A percentile compares a stretch with the other conserved stretches of the same genome.
Evolutionary conservation across 2,888 invertebrate genomes (phyloP).

Genomic region (Galerucella calmariensis): DNA sequence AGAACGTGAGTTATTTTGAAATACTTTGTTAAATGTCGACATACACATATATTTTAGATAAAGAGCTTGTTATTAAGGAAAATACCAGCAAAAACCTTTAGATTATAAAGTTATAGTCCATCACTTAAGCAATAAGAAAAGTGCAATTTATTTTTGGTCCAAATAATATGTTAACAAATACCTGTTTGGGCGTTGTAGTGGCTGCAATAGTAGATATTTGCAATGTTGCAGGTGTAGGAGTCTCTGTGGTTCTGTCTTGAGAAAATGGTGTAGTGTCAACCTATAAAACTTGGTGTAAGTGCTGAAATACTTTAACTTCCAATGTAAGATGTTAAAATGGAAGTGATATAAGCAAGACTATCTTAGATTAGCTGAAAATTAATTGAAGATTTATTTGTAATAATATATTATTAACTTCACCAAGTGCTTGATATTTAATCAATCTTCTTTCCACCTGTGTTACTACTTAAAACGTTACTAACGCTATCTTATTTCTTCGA

Average conservation of each 20-base stretch:
- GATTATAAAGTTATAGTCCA: background rate
- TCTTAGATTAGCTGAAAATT: background rate
- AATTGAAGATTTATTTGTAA: too few species aligned
- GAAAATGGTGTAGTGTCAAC: slow-evolving; percentile 24
- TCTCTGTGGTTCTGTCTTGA: slow-evolving; percentile 14
- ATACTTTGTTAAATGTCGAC: too few species aligned
- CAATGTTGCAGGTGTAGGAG: slow-evolving; percentile 20
- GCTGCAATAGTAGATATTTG: slow-evolving; percentile 51
- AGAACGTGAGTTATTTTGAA: too few species aligned
- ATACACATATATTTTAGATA: too few species aligned
- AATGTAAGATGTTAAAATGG: background rate
- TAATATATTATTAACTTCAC: too few species aligned
- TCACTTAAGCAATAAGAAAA: slow-evolving; percentile 19
- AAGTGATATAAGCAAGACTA: background rate
- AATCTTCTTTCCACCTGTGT: background rate
- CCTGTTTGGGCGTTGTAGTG: slow-evolving; percentile 40
- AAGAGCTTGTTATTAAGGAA: too few species aligned
- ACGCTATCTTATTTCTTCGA: background rate
- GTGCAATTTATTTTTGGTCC: slow-evolving; percentile 21
- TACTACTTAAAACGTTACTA: slow-evolving; percentile 14
- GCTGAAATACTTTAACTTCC: background rate
- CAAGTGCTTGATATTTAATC: background rate
- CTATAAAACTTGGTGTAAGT: slow-evolving; percentile 22
- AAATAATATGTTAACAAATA: slow-evolving; percentile 13
- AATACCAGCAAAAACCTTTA: too few species aligned